A percentile compares a stretch with the other conserved stretches of the same genome.
Conservation (phyloP, 2,888 invertebrate genomes). For the Lobophora halterata region DNA sequence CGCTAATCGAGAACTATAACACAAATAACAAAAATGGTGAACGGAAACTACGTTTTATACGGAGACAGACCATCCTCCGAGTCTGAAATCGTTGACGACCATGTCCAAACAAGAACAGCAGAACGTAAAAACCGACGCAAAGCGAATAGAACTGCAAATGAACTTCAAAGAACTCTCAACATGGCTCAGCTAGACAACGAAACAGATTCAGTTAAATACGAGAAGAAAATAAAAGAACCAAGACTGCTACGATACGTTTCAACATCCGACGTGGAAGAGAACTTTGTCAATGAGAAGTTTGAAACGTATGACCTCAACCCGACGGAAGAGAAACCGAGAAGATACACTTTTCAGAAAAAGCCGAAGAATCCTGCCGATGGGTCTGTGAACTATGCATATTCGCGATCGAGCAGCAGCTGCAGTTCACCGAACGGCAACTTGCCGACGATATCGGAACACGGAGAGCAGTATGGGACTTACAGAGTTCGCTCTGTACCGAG, state of each 20-base stretch:
- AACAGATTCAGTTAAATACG: constrained; percentile 69
- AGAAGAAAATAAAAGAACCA: constrained; percentile 70
- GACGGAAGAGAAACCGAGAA: constrained; percentile 57
- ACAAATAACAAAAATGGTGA: constrained; percentile 61
- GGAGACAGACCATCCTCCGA: constrained; percentile 70
- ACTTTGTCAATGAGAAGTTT: constrained; percentile 65
- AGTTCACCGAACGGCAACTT: constrained; percentile 70
- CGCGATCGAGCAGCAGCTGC: constrained; percentile 69
- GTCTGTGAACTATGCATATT: constrained; percentile 69
- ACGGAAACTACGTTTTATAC: constrained; percentile 73
- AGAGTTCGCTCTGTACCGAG: constrained; percentile 48
- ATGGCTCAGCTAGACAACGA: constrained; percentile 67
- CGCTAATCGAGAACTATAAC: constrained; percentile 31
- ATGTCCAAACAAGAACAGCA: constrained; percentile 59
- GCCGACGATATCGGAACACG: constrained; percentile 71
- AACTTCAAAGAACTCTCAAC: constrained; percentile 60
- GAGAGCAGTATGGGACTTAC: constrained; percentile 65
- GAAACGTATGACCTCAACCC: constrained; percentile 70
- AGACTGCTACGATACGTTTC: constrained; percentile 67
- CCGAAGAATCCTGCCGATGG: constrained; percentile 70
- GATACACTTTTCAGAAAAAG: constrained; percentile 67
- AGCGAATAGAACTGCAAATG: constrained; percentile 57
- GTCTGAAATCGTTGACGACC: constrained; percentile 69
- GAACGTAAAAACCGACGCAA: constrained; percentile 64
- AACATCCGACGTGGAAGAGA: constrained; percentile 65